A percentile compares a stretch with the other conserved stretches of the same genome.
These are phyloP conservation scores for Siphlonurus alternatus DNA, from an alignment of 2,888 invertebrate species.

Conservation along the genomic window DNA sequence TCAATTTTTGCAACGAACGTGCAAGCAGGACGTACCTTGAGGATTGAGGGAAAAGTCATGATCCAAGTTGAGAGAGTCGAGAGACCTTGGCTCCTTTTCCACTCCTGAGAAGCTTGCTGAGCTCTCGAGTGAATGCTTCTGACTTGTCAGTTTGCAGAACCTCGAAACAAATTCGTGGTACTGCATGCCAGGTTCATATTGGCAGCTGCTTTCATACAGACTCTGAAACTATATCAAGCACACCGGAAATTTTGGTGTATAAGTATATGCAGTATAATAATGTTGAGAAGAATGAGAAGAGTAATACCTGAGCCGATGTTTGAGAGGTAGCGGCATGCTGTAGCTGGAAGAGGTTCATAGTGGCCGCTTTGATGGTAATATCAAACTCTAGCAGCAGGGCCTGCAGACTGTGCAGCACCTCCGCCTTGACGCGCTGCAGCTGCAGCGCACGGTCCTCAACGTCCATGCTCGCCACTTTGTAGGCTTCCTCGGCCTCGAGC, in stretches of 20 bases:
- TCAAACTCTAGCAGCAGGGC: conserved; percentile 35
- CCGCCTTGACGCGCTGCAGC: conserved; percentile 26
- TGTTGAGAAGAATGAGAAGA: too few species aligned
- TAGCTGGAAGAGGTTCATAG: conserved; percentile 35
- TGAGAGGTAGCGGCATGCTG: conserved; percentile 29
- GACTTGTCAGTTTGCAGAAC: conserved; percentile 15
- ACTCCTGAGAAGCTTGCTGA: background rate
- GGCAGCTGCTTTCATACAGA: conserved; percentile 29
- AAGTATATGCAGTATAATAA: too few species aligned
- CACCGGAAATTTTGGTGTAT: too few species aligned
- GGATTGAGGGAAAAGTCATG: background rate
- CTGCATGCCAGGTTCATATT: conserved; percentile 34
- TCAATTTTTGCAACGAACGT: too few species aligned
- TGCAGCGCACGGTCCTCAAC: conserved; percentile 28
- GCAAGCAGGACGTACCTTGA: too few species aligned
- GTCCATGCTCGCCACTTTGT: conserved; percentile 30
- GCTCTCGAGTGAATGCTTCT: background rate
- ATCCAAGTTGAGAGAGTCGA: background rate
- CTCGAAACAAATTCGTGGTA: conserved; percentile 33
- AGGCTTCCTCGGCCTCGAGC: conserved; percentile 29
- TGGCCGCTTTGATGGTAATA: conserved; percentile 33
- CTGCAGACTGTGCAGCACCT: conserved; percentile 29
- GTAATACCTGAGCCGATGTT: conserved; percentile 23
- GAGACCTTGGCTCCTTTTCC: background rate
- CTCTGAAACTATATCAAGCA: conserved; percentile 33